Base-by-base conservation (phyloP, 2,888 invertebrate species). In the Catocala sponsa region DNA sequence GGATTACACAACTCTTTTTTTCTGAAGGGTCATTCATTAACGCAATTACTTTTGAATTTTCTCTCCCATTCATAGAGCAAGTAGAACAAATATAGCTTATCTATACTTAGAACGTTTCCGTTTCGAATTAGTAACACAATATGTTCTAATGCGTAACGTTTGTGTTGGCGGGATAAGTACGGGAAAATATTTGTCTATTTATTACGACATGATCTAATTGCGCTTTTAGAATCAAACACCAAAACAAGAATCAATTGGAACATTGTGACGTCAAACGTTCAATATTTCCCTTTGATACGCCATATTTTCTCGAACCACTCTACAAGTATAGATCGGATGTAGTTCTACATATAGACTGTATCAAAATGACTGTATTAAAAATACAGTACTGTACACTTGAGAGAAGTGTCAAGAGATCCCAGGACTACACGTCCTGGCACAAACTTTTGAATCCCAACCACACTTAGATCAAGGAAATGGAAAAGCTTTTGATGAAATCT, bases 81-180 rank as follows among this genome's bases (percentile, higher is more conserved):
- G 60, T 49, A 57, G 13, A 32, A 59, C 56, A 67, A 61, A 63
- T 59, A 67, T 53, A 41, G 11, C 32, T 48, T 59, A 52, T 43
- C 71, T 70, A 68, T 70, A 63, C 59, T 69, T 63, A 62, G 72
- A 66, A 11, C 41, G 47, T 48, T 66, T 64, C 72, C 72, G 65
- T 52, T 68, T 68, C 55, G 33, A 72, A 76, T 76, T 75, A 75
- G 65, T 64, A 70, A 74, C 59, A 57, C 35, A 63, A 66, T 67
- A 69, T 59, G 60, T 47, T 15, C 42, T 44, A 61, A 44, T 48
- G 32, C 51, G 59, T 54, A 55, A 63, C 63, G 57, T 42, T 51
- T 9, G 46, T 55, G 43, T 48, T 63, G 59, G 38, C 59, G 59
- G 59, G 74, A 60, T 62, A 59, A 65, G 55, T 74, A 59, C 46